These are phyloP conservation scores for Euzophera pinguis DNA, from an alignment of 2,888 invertebrate species.

Conservation along the genomic window DNA sequence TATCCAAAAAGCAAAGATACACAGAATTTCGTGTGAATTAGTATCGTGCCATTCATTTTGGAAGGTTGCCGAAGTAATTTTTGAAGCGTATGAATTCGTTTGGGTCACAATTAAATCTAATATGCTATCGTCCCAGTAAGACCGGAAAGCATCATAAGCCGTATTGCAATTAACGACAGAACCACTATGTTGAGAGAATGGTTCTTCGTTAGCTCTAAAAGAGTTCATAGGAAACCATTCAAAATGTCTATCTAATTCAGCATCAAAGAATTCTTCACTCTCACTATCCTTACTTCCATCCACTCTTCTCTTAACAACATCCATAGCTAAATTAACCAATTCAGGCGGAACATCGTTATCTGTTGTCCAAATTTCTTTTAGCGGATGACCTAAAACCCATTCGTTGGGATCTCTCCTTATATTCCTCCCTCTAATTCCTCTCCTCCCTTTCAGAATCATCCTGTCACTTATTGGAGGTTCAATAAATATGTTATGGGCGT, in stretches of 20 bases:
- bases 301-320: constrained; percentile 15
- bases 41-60: constrained; percentile 1
- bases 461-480: neutral
- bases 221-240: neutral
- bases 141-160: neutral
- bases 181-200: neutral
- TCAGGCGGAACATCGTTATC: constrained; percentile 14
- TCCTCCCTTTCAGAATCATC: constrained; percentile 6
- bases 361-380: constrained; percentile 12
- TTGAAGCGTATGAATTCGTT: constrained; percentile 16
- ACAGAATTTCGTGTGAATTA: neutral
- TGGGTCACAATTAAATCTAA: constrained; percentile 14
- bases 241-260: too few relatives aligned
- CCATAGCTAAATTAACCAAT: constrained; percentile 15
- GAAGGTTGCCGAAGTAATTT: neutral
- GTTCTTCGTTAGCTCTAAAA: neutral
- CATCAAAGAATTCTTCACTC: constrained; percentile 3
- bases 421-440: neutral
- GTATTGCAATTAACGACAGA: neutral
- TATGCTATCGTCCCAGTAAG: neutral
- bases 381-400: constrained; percentile 15
- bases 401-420: neutral
- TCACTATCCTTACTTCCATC: constrained; percentile 11
- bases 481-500: neutral
- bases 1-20: neutral